Evolutionary conservation across 1,140 invertebrate genomes (phyloP), one percentile per base, ranked within the genome.

Genomic region (Rhagoletis pomonella): DNA sequence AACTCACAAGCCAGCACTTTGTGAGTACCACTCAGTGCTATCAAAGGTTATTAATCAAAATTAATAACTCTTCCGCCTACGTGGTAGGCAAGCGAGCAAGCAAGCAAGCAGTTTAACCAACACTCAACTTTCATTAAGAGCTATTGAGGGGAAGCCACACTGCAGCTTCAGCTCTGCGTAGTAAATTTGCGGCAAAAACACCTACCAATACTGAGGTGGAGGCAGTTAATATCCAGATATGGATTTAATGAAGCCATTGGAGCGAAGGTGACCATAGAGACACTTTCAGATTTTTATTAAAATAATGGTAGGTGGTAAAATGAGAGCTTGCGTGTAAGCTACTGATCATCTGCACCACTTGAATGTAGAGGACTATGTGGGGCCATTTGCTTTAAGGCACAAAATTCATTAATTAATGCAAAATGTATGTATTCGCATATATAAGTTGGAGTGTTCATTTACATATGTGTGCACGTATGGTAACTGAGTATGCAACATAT

Each of bases 371-470:
- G n/a, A n/a, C n/a, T n/a, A n/a, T n/a, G n/a, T n/a, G n/a, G n/a
- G 4, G 50, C 50, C 50, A 9, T 9, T 55, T 55, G 50, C 50
- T 9, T 55, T 0, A 55, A 81, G 44, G 44, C 73, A 50, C 50
- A 81, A 81, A 81, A 55, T 81, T 81, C 73, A 81, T 81, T 81
- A 81, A 81, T 81, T 81, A 81, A 81, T 81, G 73, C 50, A 81
- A 47, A 44, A n/a, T 73, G 44, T 73, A 73, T 39, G 0, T 4
- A 12, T 17, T 4, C 47, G 47, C 44, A 10, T 55, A 81, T 73
- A 19, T 55, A 4, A n/a, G n/a, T n/a, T n/a, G 14, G 39, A 10
- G 17, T 73, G 47, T 55, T 29, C 50, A 81, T 73, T 55, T 55
- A 4, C 4, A 10, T 1, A 50, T 81, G 17, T 55, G 50, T 81